Percentiles rank a stretch among this genome's conserved stretches.
Evolutionary conservation across 2,888 invertebrate species (phyloP).

Genomic region (Lordiphosa andalusiaca): DNA sequence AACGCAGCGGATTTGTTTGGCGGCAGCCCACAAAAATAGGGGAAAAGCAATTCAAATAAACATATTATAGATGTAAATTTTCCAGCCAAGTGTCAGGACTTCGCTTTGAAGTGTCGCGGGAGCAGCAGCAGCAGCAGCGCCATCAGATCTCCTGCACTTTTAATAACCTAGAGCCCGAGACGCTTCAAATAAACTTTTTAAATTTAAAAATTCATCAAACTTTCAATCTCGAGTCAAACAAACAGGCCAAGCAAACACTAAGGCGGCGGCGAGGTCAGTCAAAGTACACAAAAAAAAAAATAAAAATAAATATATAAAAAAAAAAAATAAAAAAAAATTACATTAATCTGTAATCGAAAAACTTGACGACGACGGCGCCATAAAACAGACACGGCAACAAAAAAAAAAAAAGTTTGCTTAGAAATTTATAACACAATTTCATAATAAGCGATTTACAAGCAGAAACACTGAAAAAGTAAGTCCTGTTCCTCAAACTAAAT

Average conservation of each 20-base stretch:
- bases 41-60: conserved; percentile 25
- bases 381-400: conserved; percentile 17
- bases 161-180: conserved; percentile 51
- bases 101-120: conserved; percentile 53
- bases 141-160: conserved; percentile 44
- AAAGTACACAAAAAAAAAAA: conserved; percentile 15
- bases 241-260: conserved; percentile 39
- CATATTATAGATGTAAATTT: conserved; percentile 42
- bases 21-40: not conserved
- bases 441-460: conserved; percentile 73
- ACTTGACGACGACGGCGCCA: conserved; percentile 55
- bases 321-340: conserved; percentile 57
- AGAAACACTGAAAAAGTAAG: conserved; percentile 29
- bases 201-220: conserved; percentile 75
- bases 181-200: conserved; percentile 73
- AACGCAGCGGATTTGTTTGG: conserved; percentile 1
- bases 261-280: conserved; percentile 41
- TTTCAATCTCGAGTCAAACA: conserved; percentile 62
- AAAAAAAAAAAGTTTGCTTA: conserved; percentile 59
- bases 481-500: conserved; percentile 67
- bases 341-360: conserved; percentile 77
- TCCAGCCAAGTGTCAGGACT: conserved; percentile 19
- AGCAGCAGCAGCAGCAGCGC: not conserved
- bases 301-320: conserved; percentile 19
- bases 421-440: conserved; percentile 54